These are phyloP conservation scores for Sinodicranocentrus sp. DNA, from an alignment of 2,888 invertebrate species.

Conservation along the genomic window DNA sequence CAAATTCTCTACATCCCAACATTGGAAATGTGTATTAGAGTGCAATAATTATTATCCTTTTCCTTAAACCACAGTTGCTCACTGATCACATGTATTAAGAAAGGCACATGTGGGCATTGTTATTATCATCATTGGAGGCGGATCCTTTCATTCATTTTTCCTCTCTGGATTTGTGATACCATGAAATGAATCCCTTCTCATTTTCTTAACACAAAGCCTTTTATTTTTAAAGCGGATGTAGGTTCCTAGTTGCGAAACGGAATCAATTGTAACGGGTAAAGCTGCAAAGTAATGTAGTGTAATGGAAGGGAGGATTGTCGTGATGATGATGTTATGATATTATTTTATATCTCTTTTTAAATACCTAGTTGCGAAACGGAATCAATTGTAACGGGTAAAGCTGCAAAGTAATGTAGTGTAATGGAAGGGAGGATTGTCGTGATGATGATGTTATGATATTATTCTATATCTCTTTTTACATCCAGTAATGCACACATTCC, in stretches of 20 bases:
- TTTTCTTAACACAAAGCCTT: not conserved
- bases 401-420: constrained; percentile 23
- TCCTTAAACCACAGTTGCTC: constrained; percentile 16
- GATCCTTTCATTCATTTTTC: constrained; percentile 57
- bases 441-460: constrained; percentile 44
- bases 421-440: constrained; percentile 6
- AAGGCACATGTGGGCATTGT: constrained; percentile 16
- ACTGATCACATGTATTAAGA: not conserved
- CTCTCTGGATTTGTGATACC: too few relatives aligned
- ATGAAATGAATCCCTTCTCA: not conserved
- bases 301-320: constrained; percentile 2
- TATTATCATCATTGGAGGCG: constrained; percentile 48
- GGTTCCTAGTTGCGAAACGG: constrained; percentile 6
- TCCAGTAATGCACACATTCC: constrained; percentile 58
- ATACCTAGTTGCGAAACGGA: too few relatives aligned
- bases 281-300: constrained; percentile 22
- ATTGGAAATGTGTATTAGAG: not conserved
- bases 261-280: too few relatives aligned
- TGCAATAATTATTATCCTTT: constrained; percentile 17
- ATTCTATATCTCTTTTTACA: constrained; percentile 17
- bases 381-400: too few relatives aligned
- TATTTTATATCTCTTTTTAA: constrained; percentile 12
- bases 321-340: constrained; percentile 45
- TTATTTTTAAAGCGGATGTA: constrained; percentile 16
- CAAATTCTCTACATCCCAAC: not conserved